These are phyloP conservation scores for Strigamia transsilvanica DNA, from an alignment of 2,888 invertebrate genomes.

Conservation along the genomic window DNA sequence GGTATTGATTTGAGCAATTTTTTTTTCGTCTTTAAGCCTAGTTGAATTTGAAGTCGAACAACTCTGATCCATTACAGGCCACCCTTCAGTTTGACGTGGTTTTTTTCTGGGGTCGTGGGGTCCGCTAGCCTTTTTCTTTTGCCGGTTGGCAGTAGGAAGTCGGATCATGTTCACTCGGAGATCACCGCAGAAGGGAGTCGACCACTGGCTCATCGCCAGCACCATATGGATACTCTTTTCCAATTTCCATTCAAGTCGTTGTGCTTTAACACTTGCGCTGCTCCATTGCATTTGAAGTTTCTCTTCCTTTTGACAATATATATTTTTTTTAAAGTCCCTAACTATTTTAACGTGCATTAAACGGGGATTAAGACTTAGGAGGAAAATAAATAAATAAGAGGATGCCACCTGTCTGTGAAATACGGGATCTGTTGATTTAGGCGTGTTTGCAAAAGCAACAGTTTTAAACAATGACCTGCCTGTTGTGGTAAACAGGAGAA, in stretches of 20 bases:
- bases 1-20: too few species aligned
- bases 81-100: constrained; percentile 17
- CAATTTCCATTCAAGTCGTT: background rate
- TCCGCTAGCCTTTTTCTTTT: constrained; percentile 1
- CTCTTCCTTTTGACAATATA: too few species aligned
- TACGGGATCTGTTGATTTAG: background rate
- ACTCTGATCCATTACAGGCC: constrained; percentile 26
- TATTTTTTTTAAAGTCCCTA: too few species aligned
- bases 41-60: constrained; percentile 8
- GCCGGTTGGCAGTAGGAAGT: constrained; percentile 30
- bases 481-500: constrained; percentile 22
- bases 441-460: constrained; percentile 1
- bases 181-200: constrained; percentile 11
- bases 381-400: background rate
- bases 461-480: constrained; percentile 32
- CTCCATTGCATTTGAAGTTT: background rate
- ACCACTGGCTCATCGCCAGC: constrained; percentile 30
- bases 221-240: background rate
- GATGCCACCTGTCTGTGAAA: background rate
- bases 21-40: background rate
- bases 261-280: background rate
- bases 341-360: too few species aligned
- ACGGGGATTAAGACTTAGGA: background rate
- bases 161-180: constrained; percentile 31
- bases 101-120: background rate